A percentile compares a stretch with the other conserved stretches of the same genome.
Conservation (phyloP, 2,113 vertebrate genomes). For the Gopherus flavomarginatus region DNA sequence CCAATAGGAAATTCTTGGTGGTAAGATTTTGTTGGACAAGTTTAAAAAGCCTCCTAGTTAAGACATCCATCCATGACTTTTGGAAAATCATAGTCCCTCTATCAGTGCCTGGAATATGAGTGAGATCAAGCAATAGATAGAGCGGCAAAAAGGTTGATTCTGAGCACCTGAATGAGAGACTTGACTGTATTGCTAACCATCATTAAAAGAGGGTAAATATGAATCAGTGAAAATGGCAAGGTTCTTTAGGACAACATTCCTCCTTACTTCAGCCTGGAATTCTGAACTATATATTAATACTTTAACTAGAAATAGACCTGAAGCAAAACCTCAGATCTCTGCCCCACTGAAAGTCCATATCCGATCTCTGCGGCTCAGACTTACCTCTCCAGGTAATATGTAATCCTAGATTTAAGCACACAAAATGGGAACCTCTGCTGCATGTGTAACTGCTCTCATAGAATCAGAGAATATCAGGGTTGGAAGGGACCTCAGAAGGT, state of each 20-base stretch:
- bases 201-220: background rate
- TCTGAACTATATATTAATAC: background rate
- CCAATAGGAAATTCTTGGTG: background rate
- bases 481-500: no score
- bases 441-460: background rate
- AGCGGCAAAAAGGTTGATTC: background rate
- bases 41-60: background rate
- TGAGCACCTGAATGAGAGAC: background rate
- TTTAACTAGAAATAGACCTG: background rate
- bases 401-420: background rate
- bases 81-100: conserved; percentile 1
- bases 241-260: background rate
- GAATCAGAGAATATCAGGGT: no score
- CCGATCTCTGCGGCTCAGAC: background rate
- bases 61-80: background rate
- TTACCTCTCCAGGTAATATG: background rate
- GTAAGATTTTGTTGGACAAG: background rate
- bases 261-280: no score
- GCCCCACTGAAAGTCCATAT: background rate
- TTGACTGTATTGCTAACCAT: background rate
- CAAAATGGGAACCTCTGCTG: background rate
- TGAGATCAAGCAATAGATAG: background rate
- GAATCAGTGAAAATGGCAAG: background rate
- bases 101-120: background rate
- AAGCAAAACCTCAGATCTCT: background rate